A percentile compares a stretch with the other conserved stretches of the same genome.
phyloP scores from a whole-genome alignment of 2,888 invertebrate genomes.

The Tetheella fluctuosa region DNA sequence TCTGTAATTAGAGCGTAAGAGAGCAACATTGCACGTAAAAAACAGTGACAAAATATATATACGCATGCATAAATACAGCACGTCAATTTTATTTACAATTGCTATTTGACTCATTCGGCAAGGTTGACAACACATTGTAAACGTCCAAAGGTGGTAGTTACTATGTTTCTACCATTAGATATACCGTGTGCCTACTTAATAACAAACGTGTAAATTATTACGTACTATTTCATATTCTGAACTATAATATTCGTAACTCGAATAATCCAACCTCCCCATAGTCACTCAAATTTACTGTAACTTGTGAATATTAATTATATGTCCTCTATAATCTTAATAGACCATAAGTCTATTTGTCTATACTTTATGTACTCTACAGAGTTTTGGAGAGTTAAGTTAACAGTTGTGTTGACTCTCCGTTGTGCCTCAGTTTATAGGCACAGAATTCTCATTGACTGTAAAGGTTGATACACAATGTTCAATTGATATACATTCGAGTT shows the following conservation, averaged over 20 bases:
- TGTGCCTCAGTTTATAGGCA: background rate
- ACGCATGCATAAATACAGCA: no score
- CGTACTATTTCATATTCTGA: no score
- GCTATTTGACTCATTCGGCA: no score
- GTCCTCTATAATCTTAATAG: background rate
- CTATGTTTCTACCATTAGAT: no score
- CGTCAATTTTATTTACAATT: no score
- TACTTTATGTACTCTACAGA: background rate
- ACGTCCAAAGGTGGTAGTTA: no score
- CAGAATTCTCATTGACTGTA: background rate
- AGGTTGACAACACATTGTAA: no score
- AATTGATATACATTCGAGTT: background rate
- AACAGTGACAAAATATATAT: no score
- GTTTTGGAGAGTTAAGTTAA: background rate
- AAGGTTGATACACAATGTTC: background rate
- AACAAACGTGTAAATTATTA: no score
- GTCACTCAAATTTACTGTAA: background rate
- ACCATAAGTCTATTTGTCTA: background rate
- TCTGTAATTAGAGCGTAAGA: no score
- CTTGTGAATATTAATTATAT: background rate
- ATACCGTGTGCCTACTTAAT: no score
- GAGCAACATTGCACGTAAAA: no score
- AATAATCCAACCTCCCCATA: background rate
- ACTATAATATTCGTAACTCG: background rate
- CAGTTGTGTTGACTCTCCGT: background rate